Percentiles rank a stretch among this genome's conserved stretches.
Conservation (phyloP, 2,113 vertebrate genomes). For the Leucopsar rothschildi region DNA sequence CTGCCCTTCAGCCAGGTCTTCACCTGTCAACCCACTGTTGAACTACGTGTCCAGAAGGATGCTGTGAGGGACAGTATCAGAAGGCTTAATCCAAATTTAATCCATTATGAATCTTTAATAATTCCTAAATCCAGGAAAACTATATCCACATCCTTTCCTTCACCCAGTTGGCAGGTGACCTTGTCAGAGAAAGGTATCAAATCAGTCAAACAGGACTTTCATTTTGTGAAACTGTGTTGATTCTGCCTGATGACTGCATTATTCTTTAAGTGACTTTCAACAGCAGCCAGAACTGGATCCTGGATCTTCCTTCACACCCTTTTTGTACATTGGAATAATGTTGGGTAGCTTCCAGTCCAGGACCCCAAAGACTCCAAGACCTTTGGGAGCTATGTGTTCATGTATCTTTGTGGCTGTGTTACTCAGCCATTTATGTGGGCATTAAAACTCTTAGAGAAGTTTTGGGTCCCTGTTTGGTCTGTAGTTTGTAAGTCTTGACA, state of each 20-base stretch:
- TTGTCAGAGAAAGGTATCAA: background rate
- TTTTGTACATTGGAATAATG: background rate
- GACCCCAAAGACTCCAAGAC: background rate
- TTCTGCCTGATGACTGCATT: background rate
- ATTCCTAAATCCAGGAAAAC: background rate
- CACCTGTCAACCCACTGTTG: background rate
- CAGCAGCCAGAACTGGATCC: background rate
- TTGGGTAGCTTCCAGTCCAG: background rate
- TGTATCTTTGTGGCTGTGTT: background rate
- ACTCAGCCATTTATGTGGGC: background rate
- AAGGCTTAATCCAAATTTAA: accelerated
- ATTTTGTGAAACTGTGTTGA: background rate
- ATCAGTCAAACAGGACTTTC: background rate
- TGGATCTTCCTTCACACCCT: background rate
- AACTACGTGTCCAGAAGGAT: background rate
- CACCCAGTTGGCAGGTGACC: background rate
- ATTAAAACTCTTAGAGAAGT: background rate
- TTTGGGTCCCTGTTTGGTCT: background rate
- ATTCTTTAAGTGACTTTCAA: background rate
- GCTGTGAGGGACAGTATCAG: background rate
- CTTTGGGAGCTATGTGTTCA: background rate
- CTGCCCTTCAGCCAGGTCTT: background rate
- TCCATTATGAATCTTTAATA: background rate
- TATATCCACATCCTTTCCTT: background rate
- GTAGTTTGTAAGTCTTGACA: background rate